Percentiles rank a stretch among this genome's conserved stretches.
These are phyloP conservation scores for Chaetodon auriga DNA, from an alignment of 2,113 vertebrate species.

Conservation along the genomic window DNA sequence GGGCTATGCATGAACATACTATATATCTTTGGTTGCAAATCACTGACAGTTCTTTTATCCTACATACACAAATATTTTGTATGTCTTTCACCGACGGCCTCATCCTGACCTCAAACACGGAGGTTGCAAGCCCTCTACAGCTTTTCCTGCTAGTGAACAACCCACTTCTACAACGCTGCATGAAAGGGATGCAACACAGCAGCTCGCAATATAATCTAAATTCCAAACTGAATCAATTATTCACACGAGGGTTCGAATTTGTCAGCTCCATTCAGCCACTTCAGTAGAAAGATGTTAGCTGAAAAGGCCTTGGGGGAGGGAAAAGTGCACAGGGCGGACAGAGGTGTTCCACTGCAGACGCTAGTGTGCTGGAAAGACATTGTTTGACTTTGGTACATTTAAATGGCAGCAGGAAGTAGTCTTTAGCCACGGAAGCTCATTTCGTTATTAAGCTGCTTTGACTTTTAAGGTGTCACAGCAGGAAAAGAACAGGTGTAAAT, in stretches of 20 bases:
- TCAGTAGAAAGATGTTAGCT: neutral
- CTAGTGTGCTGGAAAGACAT: neutral
- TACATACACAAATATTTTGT: too few relatives aligned
- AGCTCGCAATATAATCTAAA: neutral
- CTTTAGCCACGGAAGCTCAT: neutral
- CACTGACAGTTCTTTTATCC: too few relatives aligned
- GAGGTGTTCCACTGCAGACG: neutral
- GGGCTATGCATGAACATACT: too few relatives aligned
- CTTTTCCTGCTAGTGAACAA: neutral
- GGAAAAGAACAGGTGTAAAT: neutral
- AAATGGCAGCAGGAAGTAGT: neutral
- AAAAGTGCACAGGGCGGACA: neutral
- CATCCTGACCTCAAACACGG: too few relatives aligned
- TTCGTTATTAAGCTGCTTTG: neutral
- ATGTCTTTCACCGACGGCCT: too few relatives aligned
- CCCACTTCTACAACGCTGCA: neutral
- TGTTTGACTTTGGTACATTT: neutral
- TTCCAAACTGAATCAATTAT: slow-evolving; percentile 27
- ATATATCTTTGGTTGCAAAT: too few relatives aligned
- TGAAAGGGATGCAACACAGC: neutral
- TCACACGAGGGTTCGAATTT: slow-evolving; percentile 14
- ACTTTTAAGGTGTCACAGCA: neutral
- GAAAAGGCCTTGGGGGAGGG: neutral
- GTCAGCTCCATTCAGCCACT: slow-evolving; percentile 2
- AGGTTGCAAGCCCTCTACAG: too few relatives aligned